Evolutionary conservation across 2,797 vertebrate genomes (phyloP).

Genomic region (Halcyon badia): DNA sequence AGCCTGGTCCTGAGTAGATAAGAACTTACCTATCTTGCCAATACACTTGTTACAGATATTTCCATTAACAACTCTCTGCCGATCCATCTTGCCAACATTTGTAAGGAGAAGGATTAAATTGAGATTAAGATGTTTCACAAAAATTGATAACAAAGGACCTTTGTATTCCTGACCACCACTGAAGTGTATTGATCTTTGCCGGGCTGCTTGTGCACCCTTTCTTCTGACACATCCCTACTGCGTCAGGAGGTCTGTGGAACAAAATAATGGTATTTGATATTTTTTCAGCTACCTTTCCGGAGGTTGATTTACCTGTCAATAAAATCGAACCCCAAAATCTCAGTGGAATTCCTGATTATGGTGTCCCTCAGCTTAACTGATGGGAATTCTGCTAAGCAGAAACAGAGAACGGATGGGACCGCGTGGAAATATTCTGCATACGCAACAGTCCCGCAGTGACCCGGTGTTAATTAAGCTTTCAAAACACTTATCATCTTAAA

Average conservation of each 20-base stretch:
- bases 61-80: neutral
- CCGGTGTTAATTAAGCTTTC: slow-evolving; percentile 17
- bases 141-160: neutral
- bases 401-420: neutral
- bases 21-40: neutral
- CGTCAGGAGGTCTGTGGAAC: neutral
- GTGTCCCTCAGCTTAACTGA: neutral
- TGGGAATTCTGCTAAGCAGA: slow-evolving; percentile 19
- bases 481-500: slow-evolving; percentile 60
- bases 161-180: neutral
- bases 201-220: neutral
- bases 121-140: neutral
- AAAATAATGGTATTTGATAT: neutral
- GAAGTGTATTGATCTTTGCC: neutral
- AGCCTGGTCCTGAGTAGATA: neutral
- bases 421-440: neutral
- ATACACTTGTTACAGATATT: neutral
- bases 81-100: neutral
- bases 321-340: neutral
- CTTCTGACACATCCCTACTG: neutral
- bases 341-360: neutral
- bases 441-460: neutral
- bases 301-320: neutral
- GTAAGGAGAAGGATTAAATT: neutral
- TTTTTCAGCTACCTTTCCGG: neutral